Evolutionary conservation across 2,888 invertebrate species (phyloP), one percentile per base, ranked within the genome.

Genomic region (Pheosia tremula): DNA sequence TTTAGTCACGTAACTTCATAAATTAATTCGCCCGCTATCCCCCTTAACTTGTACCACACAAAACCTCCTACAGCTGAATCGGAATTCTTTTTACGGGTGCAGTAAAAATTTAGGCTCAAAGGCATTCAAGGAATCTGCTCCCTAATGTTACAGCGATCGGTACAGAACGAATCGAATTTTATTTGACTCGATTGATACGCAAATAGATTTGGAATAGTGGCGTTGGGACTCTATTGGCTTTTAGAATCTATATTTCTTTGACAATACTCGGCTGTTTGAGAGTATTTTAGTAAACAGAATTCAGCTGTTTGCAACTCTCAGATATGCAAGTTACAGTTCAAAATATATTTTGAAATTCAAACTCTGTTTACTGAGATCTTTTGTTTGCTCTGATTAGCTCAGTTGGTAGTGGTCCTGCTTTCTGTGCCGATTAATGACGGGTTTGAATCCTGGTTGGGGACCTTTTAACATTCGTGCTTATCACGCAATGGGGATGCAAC

Each of bases 31-130:
- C 49, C 54, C 67, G 50, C 56, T 53, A 3, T 0, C 43, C 60
- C 66, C 62, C 24, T 8, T 11, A 64, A 69, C 66, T 81, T 79
- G 66, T 3, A 59, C 82, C 83, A 79, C 57, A 66, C 75, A 61
- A 85, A 86, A 85, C 70, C 64, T 83, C 85, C 84, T 80, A 82
- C 80, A 85, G 90, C 90, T 90, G 89, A 91, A 89, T 90, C 87
- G 86, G 87, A 90, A 90, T 91, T 91, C 90, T 90, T 89, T 90
- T 91, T 91, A 91, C 91, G 86, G 82, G 82, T 88, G 89, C 89
- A 89, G 90, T 92, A 92, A 91, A 91, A 91, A 91, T 91, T 88
- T 91, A 90, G 90, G 89, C 90, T 83, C 86, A 81, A 83, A 89
- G 45, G 85, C 88, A 87, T 87, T 88, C 83, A 83, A 85, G 80